Evolutionary conservation across 2,888 invertebrate species (phyloP), one percentile per base, ranked within the genome.

Genomic region (Mellilla xanthometata): DNA sequence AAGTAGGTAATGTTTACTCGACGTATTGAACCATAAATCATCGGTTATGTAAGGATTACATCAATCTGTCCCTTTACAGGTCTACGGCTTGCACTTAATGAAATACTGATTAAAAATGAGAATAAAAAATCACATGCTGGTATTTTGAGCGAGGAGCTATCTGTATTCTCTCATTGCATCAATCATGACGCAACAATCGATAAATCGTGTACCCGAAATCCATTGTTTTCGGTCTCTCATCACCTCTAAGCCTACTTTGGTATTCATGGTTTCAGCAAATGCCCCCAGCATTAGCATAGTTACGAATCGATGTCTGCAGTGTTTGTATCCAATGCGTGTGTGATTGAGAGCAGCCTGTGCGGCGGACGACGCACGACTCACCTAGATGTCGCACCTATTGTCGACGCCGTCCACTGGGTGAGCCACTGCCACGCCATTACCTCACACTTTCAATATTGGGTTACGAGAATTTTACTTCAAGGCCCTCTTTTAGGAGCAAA

Each of bases 391-490:
- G 78, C 87, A 72, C 89, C 89, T 82, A 87, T 87, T 87, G 87
- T 87, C 85, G 81, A 72, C 68, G 70, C 62, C 62, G 63, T 65
- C 71, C 74, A 65, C 75, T 82, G 88, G 88, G 85, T 76, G 87
- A 85, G 85, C 82, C 87, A 69, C 77, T 69, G 60, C 70, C 63
- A 58, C 64, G 64, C 66, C 74, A 81, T 88, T 89, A 88, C 89
- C 84, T 89, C 89, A 89, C 74, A 84, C 86, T 81, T 81, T 79
- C 88, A 82, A 89, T 88, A 89, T 86, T 86, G 84, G 84, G 83
- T 86, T 88, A 89, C 89, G 83, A 88, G 86, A 85, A 88, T 83
- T 85, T 85, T 85, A 76, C 84, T 81, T 83, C 89, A 89, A 89
- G 89, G 89, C 73, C 78, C 75, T 69, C 81, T 76, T 83, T 86